Evolutionary conservation across 2,797 vertebrate genomes (phyloP).

Genomic region (Amphiprion clarkii): DNA sequence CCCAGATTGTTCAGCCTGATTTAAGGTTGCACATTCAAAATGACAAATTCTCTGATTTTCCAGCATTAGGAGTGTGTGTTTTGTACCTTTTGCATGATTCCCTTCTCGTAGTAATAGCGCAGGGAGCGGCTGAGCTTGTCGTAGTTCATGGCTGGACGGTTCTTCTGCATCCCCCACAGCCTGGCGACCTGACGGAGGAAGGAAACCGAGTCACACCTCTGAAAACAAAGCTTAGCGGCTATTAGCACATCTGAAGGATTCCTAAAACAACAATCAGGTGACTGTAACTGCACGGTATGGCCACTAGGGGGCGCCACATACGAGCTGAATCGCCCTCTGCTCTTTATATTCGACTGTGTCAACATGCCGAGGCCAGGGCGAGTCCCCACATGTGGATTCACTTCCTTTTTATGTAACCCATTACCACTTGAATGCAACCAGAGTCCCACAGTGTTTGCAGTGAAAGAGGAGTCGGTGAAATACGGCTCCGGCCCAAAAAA

Average conservation of each 20-base stretch:
- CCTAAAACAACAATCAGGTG: not conserved
- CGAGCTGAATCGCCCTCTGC: constrained; percentile 12
- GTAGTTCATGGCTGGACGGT: constrained; percentile 99
- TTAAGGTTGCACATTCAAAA: too few relatives aligned
- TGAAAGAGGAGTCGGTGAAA: constrained; percentile 68
- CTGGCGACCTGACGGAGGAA: constrained; percentile 90
- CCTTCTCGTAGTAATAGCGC: constrained; percentile 98
- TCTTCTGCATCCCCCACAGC: constrained; percentile 99
- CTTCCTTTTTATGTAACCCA: constrained; percentile 83
- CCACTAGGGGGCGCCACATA: constrained; percentile 76
- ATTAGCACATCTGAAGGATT: too few relatives aligned
- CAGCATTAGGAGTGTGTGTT: not conserved
- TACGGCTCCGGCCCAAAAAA: constrained; percentile 43
- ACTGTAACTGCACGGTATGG: constrained; percentile 7
- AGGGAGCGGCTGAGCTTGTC: constrained; percentile 98
- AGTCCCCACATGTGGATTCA: constrained; percentile 80
- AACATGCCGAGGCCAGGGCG: constrained; percentile 68
- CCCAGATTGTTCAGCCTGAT: too few relatives aligned
- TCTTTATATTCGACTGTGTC: constrained; percentile 16
- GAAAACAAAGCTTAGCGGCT: too few relatives aligned
- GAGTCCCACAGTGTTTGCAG: constrained; percentile 73
- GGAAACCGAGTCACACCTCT: constrained; percentile 2
- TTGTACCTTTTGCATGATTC: constrained; percentile 98
- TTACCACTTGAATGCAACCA: constrained; percentile 81
- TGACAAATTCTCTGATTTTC: too few relatives aligned